Base-by-base conservation (phyloP, 2,113 vertebrate species). In the Rissa tridactyla region DNA sequence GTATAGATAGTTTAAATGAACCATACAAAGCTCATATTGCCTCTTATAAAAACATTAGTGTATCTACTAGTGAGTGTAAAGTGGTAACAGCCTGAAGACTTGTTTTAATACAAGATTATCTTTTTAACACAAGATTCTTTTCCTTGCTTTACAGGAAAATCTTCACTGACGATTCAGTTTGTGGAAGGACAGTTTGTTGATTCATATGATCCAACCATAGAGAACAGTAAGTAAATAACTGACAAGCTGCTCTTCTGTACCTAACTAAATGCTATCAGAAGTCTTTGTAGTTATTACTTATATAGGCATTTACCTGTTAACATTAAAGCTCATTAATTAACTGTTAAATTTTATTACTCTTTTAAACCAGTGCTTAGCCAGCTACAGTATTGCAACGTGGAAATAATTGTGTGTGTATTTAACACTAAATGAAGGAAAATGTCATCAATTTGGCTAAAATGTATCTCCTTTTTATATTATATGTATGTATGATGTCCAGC, bases 141-240 rank as follows among this genome's bases (percentile, higher is more conserved):
- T 83, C 11, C 81, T 94, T 98, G 55, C 87, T 93, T 97, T 98
- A 40, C 96, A 99, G 99, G 99, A 97, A 99, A 99, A 98, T 99
- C 99, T 81, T 99, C 99, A 80, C 97, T 99, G 98, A 99, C 99
- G 9, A 99, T 99, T 98, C 99, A 99, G 98, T 99, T 99, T 98
- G 99, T 99, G 92, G 99, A 99, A 98, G 99, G 99, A 95, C 99
- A 99, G 96, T 99, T 99, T 98, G 99, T 99, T 87, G 99, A 99
- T 98, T 99, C 99, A 7, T 99, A 99, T 81, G 99, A 99, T 96
- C 99, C 99, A 75, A 99, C 99, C 97, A 99, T 99, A 98, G 99
- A 99, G 98, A 99, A 99, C 98, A 99, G 99, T 99, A 98, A 99
- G 99, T 99, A 82, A 90, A 87, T 62, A 70, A n/a, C 27, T 82